Percentiles rank a stretch among this genome's conserved stretches.
Conservation (phyloP, 2,888 invertebrate species). For the Tenthredo scrophulariae region DNA sequence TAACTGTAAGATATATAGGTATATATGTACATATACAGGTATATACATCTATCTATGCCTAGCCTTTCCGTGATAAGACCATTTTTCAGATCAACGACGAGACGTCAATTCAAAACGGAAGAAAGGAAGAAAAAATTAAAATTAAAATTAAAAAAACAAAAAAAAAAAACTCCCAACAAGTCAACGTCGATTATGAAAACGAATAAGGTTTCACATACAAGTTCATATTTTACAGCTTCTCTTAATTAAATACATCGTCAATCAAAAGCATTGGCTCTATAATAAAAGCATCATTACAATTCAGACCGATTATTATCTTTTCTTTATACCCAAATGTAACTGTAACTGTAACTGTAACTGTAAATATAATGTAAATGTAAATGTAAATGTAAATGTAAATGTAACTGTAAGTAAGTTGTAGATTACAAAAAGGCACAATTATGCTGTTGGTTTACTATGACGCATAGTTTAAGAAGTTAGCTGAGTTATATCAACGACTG, state of each 20-base stretch:
- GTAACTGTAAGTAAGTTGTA: not conserved
- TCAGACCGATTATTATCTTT: not conserved
- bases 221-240: not conserved
- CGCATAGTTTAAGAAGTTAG: not conserved
- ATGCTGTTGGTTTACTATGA: constrained; percentile 14
- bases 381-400: not conserved
- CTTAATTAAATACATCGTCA: not conserved
- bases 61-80: not conserved
- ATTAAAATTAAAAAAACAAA: not conserved
- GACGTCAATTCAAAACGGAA: not conserved
- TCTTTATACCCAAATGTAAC: not conserved
- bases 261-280: not conserved
- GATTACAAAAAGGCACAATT: constrained; percentile 36
- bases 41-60: constrained; percentile 12
- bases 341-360: not conserved
- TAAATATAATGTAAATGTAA: not conserved
- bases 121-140: not conserved
- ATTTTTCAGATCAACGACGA: not conserved
- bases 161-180: not conserved
- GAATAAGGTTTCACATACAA: not conserved
- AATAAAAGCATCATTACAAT: not conserved
- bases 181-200: not conserved
- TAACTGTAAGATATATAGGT: constrained; percentile 5
- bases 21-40: constrained; percentile 27
- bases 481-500: no score